Conservation (phyloP, 2,888 invertebrate genomes). For the Drosophila lacicola region DNA sequence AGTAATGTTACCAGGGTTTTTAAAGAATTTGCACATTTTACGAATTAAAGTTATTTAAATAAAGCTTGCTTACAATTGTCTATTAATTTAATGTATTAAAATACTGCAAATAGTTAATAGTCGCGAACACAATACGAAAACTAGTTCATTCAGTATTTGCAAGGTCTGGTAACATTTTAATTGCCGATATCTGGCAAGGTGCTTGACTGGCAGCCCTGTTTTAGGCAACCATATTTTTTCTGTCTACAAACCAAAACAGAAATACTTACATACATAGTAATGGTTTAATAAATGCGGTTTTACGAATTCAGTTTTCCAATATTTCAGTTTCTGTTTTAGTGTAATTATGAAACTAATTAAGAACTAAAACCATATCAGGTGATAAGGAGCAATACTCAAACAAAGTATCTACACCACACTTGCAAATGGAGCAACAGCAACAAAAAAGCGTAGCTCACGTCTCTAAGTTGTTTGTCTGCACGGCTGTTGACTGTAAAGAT, state of each 20-base stretch:
- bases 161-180: constrained; percentile 7
- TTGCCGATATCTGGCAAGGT: constrained; percentile 25
- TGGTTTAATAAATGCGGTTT: constrained; percentile 50
- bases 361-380: constrained; percentile 40
- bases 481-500: constrained; percentile 94
- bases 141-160: neutral
- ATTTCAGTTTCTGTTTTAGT: constrained; percentile 43
- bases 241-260: constrained; percentile 67
- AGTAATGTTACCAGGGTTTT: too few relatives aligned
- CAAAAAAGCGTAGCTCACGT: constrained; percentile 70
- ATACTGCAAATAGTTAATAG: too few relatives aligned
- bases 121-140: neutral
- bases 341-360: constrained; percentile 54
- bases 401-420: constrained; percentile 36
- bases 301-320: constrained; percentile 36
- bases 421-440: constrained; percentile 82
- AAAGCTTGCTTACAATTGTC: too few relatives aligned
- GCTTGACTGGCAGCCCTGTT: constrained; percentile 44
- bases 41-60: too few relatives aligned
- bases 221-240: constrained; percentile 71
- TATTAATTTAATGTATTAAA: too few relatives aligned
- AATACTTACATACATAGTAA: constrained; percentile 38
- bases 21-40: neutral
- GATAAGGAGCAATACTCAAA: constrained; percentile 41
- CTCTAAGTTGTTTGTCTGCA: constrained; percentile 92